Conservation (phyloP, 2,888 invertebrate species). For the Pasiphila rectangulata region DNA sequence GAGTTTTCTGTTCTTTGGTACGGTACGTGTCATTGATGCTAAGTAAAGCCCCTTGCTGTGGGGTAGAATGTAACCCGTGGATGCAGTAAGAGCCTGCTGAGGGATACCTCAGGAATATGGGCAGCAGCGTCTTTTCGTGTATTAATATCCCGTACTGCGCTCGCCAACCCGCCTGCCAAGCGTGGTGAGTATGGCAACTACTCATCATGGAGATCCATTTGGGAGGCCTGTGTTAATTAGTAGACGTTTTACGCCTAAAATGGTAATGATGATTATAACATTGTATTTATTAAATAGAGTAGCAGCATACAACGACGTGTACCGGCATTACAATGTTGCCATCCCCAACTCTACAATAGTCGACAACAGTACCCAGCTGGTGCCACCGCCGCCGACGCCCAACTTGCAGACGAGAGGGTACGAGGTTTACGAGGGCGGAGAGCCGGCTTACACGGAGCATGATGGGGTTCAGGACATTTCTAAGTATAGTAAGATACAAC, state of each 20-base stretch:
- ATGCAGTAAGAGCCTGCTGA: too few relatives aligned
- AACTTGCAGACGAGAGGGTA: slow-evolving; percentile 53
- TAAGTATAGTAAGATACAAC: slow-evolving; percentile 59
- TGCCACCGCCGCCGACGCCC: slow-evolving; percentile 29
- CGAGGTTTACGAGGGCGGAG: slow-evolving; percentile 83
- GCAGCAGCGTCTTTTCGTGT: too few relatives aligned
- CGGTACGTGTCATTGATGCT: too few relatives aligned
- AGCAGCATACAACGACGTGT: slow-evolving; percentile 85
- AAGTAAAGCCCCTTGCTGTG: too few relatives aligned
- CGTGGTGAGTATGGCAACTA: too few relatives aligned
- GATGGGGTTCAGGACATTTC: slow-evolving; percentile 54
- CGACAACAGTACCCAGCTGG: slow-evolving; percentile 31
- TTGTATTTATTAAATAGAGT: slow-evolving; percentile 67
- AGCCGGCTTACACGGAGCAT: slow-evolving; percentile 64
- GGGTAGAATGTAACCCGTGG: too few relatives aligned
- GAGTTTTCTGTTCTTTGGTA: too few relatives aligned
- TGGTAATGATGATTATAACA: not conserved
- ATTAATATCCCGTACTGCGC: too few relatives aligned
- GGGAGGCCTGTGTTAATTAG: too few relatives aligned
- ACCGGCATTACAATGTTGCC: slow-evolving; percentile 80
- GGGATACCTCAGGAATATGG: too few relatives aligned
- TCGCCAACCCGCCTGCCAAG: too few relatives aligned
- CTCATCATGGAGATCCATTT: too few relatives aligned
- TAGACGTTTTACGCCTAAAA: not conserved
- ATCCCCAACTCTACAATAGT: slow-evolving; percentile 29